Base-by-base conservation (phyloP, 1,140 invertebrate genomes). In the Procambarus virginalis region DNA sequence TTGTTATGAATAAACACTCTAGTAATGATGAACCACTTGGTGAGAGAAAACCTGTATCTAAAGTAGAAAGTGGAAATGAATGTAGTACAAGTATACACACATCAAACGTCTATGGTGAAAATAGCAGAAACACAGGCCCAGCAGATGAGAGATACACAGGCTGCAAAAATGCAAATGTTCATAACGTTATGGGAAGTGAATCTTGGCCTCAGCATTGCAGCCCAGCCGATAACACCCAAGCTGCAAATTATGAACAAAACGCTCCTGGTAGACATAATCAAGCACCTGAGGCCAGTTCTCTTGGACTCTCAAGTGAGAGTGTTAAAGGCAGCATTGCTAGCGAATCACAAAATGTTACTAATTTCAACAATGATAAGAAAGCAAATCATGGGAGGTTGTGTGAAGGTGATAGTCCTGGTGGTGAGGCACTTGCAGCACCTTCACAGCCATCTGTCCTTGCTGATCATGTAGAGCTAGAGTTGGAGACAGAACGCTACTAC, bases 401-500 rank as follows among this genome's bases (percentile, higher is more conserved):
- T 55, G 51, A 48, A 51, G 76, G 46, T 17, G n/a, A 55, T 14
- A 60, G 20, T 45, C 58, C 20, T 51, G 17, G 20, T 70, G 3
- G 46, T 70, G n/a, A 73, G 75, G 14, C 46, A 75, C 20, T 9
- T 49, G 8, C 45, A 46, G 55, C 14, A 45, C 75, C 34, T 45
- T 46, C 60, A n/a, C 46, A 51, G 8, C 22, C 68, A 34, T 34
- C 20, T 9, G 22, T 20, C 3, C 34, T 17, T 20, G 9, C 3
- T 34, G 1, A 73, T 81, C 14, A n/a, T 2, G 45, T 60, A 34
- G 70, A 22, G 75, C 84, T n/a, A 2, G 81, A 89, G 45, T 5
- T 60, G 6, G 88, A 89, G 20, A 89, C 88, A 12, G 64, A 84
- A 79, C 80, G 82, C 10, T 89, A 89, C 45, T 89, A 89, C 51